phyloP scores from a whole-genome alignment of 2,888 invertebrate species.

The Acanthoscelides obtectus region DNA sequence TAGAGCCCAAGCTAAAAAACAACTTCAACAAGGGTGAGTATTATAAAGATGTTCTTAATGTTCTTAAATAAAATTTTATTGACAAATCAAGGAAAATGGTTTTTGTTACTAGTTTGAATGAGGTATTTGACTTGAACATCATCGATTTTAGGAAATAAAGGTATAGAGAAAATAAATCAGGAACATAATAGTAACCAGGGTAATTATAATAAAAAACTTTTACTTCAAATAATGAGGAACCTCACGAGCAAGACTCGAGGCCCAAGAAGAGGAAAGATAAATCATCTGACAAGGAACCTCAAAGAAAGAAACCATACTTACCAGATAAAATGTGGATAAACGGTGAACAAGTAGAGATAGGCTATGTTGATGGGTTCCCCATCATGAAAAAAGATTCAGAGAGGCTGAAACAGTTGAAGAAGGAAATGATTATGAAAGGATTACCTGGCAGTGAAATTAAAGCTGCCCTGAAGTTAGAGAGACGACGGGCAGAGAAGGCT shows the following conservation, averaged over 20 bases:
- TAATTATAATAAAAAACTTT: background rate
- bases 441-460: constrained; percentile 65
- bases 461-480: constrained; percentile 62
- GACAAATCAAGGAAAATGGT: no score
- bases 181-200: background rate
- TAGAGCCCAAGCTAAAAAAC: constrained; percentile 14
- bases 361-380: constrained; percentile 66
- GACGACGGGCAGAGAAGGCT: constrained; percentile 68
- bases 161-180: constrained; percentile 29
- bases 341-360: constrained; percentile 58
- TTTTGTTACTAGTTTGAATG: no score
- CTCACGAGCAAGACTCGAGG: background rate
- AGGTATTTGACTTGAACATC: no score
- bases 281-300: constrained; percentile 29
- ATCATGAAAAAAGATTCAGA: constrained; percentile 67
- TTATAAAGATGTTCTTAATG: no score
- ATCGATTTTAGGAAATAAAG: constrained; percentile 22
- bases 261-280: background rate
- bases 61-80: no score
- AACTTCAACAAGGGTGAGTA: constrained; percentile 18
- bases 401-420: constrained; percentile 57
- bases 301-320: constrained; percentile 33
- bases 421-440: constrained; percentile 61
- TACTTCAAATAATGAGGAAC: background rate
- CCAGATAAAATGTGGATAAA: constrained; percentile 55